Evolutionary conservation across 2,888 invertebrate genomes (phyloP).

Genomic region (Trachelus tabidus): DNA sequence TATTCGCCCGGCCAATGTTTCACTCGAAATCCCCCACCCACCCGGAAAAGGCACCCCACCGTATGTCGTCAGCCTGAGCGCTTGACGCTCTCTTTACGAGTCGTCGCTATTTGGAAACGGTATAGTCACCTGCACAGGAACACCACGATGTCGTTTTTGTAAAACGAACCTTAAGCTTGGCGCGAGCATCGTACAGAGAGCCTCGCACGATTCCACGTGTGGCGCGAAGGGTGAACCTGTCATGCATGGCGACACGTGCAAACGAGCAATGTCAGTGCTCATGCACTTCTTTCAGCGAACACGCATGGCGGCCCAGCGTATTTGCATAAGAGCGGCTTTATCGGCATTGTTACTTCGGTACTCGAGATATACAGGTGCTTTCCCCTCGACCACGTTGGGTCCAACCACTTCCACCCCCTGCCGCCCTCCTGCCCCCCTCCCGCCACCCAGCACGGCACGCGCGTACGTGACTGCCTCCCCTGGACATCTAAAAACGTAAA

Average conservation of each 20-base stretch:
- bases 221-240: not conserved
- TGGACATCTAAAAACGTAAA: not conserved
- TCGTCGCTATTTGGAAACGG: not conserved
- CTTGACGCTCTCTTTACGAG: not conserved
- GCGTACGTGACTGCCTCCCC: not conserved
- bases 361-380: conserved; percentile 1
- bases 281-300: not conserved
- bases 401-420: not conserved
- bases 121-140: not conserved
- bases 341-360: conserved; percentile 4
- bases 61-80: not conserved
- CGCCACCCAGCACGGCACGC: not conserved
- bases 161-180: not conserved
- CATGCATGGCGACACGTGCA: not conserved
- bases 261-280: not conserved
- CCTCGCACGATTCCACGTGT: not conserved
- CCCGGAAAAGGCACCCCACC: not conserved
- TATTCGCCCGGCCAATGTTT: conserved; percentile 21
- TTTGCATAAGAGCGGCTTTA: conserved; percentile 9
- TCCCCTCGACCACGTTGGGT: not conserved
- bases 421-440: not conserved
- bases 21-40: conserved; percentile 11
- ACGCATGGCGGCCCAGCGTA: not conserved
- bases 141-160: not conserved
- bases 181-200: not conserved